Base-by-base conservation (phyloP, 2,797 vertebrate species). In the Pachyuromys duprasi region DNA sequence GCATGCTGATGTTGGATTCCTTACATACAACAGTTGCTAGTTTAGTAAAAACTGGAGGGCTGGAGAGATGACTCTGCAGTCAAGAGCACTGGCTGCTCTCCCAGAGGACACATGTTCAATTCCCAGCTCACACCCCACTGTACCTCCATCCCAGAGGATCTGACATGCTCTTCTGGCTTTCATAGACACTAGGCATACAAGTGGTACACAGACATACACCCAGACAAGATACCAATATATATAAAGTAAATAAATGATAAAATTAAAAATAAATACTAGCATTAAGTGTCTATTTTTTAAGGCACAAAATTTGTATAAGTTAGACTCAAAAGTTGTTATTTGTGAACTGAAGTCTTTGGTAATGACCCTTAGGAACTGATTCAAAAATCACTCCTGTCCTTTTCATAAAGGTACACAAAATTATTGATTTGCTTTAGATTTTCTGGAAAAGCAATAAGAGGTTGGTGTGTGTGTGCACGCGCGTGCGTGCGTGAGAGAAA, bases 301-400 rank as follows among this genome's bases (percentile, higher is more conserved):
- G 57, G 80, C 88, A 18, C 15, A 65, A 96, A 90, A 49, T 42
- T 75, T 79, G 26, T 53, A 55, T 45, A 62, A 5, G 26, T 89
- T 63, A 89, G 65, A 69, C 5, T 78, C 62, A 74, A 12, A 72
- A 33, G 55, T 90, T 80, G 57, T 45, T 81, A 45, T 12, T 2
- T 82, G 65, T 83, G n/a, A 96, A 88, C 55, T 93, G 53, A n/a
- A 93, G 82, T 63, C 84, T 94, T 80, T 8, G 24, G 79, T 78
- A 97, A 95, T 67, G n/a, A 65, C 45, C 72, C 74, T 90, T 74
- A 94, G 75, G 62, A 90, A 95, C 20, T 91, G 45, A 75, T 95
- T 78, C 86, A 69, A 82, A 94, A 94, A 45, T 76, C 70, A 87
- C 5, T 53, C 65, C 33, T 86, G 12, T 72, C 39, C 65, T 45